Evolutionary conservation across 2,888 invertebrate genomes (phyloP), one percentile per base, ranked within the genome.

Genomic region (Ennomos erosarius): DNA sequence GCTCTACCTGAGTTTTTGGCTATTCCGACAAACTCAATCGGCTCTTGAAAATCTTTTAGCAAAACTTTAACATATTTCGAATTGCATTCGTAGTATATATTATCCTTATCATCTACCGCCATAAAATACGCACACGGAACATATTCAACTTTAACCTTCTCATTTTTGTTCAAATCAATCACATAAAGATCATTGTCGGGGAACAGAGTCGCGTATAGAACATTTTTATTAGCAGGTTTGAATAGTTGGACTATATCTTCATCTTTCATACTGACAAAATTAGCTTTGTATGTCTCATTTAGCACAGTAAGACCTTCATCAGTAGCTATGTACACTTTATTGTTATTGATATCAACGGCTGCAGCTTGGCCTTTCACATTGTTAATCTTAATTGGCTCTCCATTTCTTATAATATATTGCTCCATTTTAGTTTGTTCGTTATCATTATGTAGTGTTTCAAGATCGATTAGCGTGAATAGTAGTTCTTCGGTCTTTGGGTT

Each of bases 351-450:
- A 56, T 91, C 91, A 0, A 91, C 79, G 0, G 90, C 89, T 0
- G 90, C 83, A 0, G 90, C 82, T 74, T 92, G 92, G 0, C 91
- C 92, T 1, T 84, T 84, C 0, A 91, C 66, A 52, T 86, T 84
- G 9, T 87, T 82, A 36, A 91, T 82, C 79, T 82, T 85, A 1
- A 84, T 81, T 0, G 87, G 83, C 59, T 74, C 74, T 16, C 84
- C 81, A 10, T 84, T 70, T 57, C 81, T 82, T 1, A 91, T 61
- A 0, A 89, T 62, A 16, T 90, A 91, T 61, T 91, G 91, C 36
- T 90, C 91, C 92, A 92, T 92, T 78, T 79, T 85, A 0, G 92
- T 92, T 62, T 91, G 90, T 1, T 87, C 77, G 5, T 87, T 74
- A 13, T 90, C 90, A n/a, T 89, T 73, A 66, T 88, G 85, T 26